phyloP scores from a whole-genome alignment of 2,797 vertebrate genomes.

The Sarcoramphus papa region DNA sequence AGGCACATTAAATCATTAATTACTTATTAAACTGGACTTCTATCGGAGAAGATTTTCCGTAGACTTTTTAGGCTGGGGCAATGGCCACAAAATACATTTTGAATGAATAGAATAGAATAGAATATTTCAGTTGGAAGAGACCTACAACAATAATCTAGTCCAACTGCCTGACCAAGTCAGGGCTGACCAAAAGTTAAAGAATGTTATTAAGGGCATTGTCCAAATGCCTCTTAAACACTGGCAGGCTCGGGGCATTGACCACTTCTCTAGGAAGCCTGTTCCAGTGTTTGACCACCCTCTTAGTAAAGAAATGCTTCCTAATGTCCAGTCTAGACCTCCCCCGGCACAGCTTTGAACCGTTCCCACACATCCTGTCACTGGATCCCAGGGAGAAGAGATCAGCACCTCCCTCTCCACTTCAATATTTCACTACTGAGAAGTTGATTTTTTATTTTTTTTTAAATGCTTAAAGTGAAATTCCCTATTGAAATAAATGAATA shows the following conservation, averaged over 20 bases:
- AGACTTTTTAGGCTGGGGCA: not conserved
- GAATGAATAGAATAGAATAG: not conserved
- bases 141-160: not conserved
- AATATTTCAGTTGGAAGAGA: not conserved
- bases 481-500: not conserved
- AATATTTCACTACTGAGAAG: not conserved
- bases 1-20: not conserved
- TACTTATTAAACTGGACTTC: not conserved
- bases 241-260: fast-evolving
- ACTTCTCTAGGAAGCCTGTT: not conserved
- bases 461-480: not conserved
- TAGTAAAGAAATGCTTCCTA: not conserved
- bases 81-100: not conserved
- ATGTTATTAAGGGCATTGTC: not conserved
- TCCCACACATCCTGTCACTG: not conserved
- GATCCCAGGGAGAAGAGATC: not conserved
- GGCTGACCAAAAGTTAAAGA: not conserved
- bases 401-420: not conserved
- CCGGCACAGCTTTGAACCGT: not conserved
- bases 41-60: not conserved
- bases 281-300: not conserved
- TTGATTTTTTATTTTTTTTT: not conserved
- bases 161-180: not conserved
- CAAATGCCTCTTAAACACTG: not conserved
- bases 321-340: not conserved